Percentiles rank a stretch among this genome's conserved stretches.
These are phyloP conservation scores for Apogon hyalosoma DNA, from an alignment of 2,797 vertebrate species.

Conservation along the genomic window DNA sequence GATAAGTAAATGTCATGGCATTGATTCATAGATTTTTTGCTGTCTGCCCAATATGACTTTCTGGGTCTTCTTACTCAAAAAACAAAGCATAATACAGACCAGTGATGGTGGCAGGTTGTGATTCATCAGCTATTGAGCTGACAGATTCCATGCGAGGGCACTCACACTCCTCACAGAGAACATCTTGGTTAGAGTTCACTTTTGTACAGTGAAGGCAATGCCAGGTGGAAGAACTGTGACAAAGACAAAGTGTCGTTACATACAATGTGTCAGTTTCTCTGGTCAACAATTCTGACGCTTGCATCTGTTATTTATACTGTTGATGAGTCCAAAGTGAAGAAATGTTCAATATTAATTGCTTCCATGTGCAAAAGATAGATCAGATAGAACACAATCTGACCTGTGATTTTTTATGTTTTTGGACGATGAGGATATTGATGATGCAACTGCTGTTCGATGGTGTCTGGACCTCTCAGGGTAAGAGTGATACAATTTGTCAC, in stretches of 20 bases:
- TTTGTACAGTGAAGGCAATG: conserved; percentile 84
- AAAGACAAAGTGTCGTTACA: too few species aligned
- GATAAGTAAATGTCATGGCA: background rate
- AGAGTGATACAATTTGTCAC: conserved; percentile 88
- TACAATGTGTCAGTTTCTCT: too few species aligned
- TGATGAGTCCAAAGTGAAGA: too few species aligned
- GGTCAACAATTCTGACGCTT: too few species aligned
- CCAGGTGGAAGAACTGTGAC: conserved; percentile 80
- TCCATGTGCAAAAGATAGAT: too few species aligned
- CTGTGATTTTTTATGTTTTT: conserved; percentile 67
- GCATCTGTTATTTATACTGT: too few species aligned
- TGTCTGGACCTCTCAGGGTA: conserved; percentile 85
- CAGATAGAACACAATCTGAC: conserved; percentile 42
- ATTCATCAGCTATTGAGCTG: conserved; percentile 65
- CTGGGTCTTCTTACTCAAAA: too few species aligned
- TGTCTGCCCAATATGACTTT: too few species aligned
- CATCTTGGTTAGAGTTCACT: conserved; percentile 82
- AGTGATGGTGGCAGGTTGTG: conserved; percentile 71
- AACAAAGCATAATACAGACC: conserved; percentile 55
- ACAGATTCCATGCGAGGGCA: conserved; percentile 80
- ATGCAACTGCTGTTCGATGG: conserved; percentile 67
- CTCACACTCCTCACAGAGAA: conserved; percentile 88
- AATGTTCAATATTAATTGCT: too few species aligned
- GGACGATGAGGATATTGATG: conserved; percentile 44
- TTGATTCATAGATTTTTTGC: background rate